Conservation (phyloP, 2,888 invertebrate species). For the Mycalesis mineus region DNA sequence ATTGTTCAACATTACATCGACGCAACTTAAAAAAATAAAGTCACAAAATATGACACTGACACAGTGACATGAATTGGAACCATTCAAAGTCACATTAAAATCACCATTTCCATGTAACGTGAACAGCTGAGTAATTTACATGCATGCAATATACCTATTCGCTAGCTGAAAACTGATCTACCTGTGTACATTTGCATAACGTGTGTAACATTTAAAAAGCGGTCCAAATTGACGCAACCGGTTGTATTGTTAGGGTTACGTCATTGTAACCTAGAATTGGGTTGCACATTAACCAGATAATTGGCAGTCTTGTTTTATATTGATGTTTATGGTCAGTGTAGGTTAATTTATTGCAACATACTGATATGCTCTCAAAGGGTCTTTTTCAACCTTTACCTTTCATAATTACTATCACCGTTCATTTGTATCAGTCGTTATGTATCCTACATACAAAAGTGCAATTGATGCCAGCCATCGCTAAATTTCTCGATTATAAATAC, state of each 20-base stretch:
- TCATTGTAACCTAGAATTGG: slow-evolving; percentile 25
- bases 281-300: slow-evolving; percentile 22
- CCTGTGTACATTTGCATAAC: slow-evolving; percentile 35
- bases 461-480: no score
- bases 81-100: not conserved
- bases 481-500: no score
- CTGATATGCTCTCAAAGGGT: no score
- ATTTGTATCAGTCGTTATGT: no score
- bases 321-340: not conserved
- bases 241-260: slow-evolving; percentile 32
- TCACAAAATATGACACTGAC: not conserved
- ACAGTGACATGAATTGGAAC: not conserved
- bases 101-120: not conserved
- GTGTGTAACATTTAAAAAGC: slow-evolving; percentile 39
- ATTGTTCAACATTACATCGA: no score
- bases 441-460: no score
- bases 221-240: slow-evolving; percentile 45
- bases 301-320: slow-evolving; percentile 10
- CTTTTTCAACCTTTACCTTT: no score
- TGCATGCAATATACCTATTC: not conserved
- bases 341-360: not conserved
- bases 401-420: no score
- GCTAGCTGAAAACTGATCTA: slow-evolving; percentile 7
- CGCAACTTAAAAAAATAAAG: no score
- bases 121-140: not conserved